Evolutionary conservation across 2,888 invertebrate species (phyloP).

Genomic region (Arenicola marina): DNA sequence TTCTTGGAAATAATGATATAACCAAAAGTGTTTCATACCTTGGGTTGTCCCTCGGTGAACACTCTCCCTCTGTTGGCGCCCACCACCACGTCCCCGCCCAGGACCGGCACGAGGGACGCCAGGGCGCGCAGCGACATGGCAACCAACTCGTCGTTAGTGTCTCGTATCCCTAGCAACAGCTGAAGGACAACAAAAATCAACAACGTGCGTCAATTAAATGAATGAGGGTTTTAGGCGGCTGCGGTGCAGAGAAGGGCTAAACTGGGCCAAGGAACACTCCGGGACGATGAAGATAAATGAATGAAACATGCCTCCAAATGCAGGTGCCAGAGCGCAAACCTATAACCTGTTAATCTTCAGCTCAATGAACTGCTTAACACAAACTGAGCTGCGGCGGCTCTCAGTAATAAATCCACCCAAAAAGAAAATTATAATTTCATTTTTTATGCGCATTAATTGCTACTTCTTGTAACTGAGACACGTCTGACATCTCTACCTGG

Average conservation of each 20-base stretch:
- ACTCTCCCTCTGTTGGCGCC: conserved; percentile 75
- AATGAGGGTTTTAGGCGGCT: not conserved
- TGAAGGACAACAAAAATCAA: no score
- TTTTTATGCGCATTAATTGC: no score
- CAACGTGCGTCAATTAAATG: no score
- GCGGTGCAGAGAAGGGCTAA: no score
- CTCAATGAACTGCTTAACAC: not conserved
- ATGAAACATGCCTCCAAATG: no score
- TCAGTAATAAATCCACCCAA: not conserved
- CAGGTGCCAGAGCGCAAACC: no score
- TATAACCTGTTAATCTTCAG: not conserved
- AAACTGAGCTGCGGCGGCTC: not conserved
- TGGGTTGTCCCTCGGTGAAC: conserved; percentile 86
- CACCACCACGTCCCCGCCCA: conserved; percentile 84
- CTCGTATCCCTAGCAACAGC: conserved; percentile 84
- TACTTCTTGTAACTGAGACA: no score
- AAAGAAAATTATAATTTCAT: not conserved
- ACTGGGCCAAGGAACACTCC: no score
- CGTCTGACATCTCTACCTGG: no score
- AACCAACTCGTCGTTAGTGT: conserved; percentile 81
- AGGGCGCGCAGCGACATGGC: conserved; percentile 79
- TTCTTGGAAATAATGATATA: no score
- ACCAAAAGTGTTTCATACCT: conserved; percentile 46
- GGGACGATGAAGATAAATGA: no score
- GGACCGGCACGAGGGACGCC: conserved; percentile 81